phyloP scores from a whole-genome alignment of 1,140 invertebrate genomes.

The Drosophila cardini region DNA sequence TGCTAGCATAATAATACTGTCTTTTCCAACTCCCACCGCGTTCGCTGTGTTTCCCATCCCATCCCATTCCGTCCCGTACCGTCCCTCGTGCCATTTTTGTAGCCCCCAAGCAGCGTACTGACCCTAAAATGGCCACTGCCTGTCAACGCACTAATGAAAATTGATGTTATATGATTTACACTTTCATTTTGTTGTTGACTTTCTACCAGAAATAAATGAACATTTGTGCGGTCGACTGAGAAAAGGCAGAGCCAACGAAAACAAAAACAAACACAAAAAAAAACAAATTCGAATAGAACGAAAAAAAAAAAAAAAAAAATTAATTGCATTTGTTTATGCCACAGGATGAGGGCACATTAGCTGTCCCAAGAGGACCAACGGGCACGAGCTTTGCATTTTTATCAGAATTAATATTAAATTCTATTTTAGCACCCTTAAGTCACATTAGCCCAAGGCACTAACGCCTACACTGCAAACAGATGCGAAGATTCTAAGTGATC shows the following conservation, averaged over 20 bases:
- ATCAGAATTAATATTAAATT: constrained; percentile 42
- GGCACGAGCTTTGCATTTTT: constrained; percentile 24
- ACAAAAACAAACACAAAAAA: background rate
- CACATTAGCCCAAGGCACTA: background rate
- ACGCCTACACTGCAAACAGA: background rate
- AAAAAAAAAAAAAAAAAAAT: constrained; percentile 29
- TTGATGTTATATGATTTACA: constrained; percentile 81
- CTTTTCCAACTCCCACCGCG: background rate
- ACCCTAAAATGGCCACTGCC: constrained; percentile 47
- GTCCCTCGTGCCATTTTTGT: background rate
- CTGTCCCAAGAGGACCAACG: background rate
- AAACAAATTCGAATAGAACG: background rate
- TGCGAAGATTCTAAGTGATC: too few species aligned
- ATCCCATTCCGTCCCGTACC: background rate
- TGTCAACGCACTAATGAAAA: constrained; percentile 74
- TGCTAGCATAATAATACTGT: constrained; percentile 38
- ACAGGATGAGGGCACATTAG: constrained; percentile 47
- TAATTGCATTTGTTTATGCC: constrained; percentile 63
- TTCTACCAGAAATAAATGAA: constrained; percentile 54
- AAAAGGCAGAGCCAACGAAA: background rate
- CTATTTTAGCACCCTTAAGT: background rate
- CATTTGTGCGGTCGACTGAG: constrained; percentile 44
- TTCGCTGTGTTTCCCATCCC: background rate
- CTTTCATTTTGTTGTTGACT: constrained; percentile 63
- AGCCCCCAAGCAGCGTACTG: constrained; percentile 1